Conservation (phyloP, 2,797 vertebrate genomes). For the Anguilla pacifica region DNA sequence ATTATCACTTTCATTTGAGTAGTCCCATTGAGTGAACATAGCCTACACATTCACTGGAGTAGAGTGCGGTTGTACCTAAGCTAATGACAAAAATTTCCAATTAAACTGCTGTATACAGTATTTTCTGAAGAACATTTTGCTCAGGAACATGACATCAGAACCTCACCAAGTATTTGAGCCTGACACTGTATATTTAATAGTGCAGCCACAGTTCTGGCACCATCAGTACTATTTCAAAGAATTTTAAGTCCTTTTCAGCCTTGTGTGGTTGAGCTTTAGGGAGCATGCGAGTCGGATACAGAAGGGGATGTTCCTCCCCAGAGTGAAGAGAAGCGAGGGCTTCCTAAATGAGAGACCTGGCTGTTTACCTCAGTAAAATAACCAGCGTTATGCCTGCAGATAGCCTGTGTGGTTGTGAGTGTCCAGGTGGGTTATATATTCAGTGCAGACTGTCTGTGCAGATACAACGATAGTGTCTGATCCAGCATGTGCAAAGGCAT, state of each 20-base stretch:
- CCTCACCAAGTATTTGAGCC: neutral
- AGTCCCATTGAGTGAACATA: neutral
- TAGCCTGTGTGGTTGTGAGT: neutral
- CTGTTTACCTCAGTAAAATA: neutral
- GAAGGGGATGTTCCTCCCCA: neutral
- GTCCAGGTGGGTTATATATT: neutral
- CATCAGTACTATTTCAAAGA: neutral
- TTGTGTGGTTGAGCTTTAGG: neutral
- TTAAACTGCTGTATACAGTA: neutral
- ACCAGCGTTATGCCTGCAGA: neutral
- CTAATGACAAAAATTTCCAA: neutral
- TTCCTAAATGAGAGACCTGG: neutral
- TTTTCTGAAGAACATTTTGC: neutral
- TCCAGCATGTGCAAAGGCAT: neutral
- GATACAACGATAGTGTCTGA: neutral
- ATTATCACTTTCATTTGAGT: neutral
- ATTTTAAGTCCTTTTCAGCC: neutral
- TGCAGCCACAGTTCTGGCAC: neutral
- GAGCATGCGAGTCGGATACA: neutral
- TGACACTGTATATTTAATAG: neutral
- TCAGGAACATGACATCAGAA: neutral
- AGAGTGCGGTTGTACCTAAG: neutral
- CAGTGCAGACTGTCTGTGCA: neutral
- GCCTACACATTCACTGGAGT: neutral
- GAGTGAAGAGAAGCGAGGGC: neutral